These are phyloP conservation scores for Montipora capitata DNA, from an alignment of 92 coral and sea anemone genomes.

Conservation along the genomic window DNA sequence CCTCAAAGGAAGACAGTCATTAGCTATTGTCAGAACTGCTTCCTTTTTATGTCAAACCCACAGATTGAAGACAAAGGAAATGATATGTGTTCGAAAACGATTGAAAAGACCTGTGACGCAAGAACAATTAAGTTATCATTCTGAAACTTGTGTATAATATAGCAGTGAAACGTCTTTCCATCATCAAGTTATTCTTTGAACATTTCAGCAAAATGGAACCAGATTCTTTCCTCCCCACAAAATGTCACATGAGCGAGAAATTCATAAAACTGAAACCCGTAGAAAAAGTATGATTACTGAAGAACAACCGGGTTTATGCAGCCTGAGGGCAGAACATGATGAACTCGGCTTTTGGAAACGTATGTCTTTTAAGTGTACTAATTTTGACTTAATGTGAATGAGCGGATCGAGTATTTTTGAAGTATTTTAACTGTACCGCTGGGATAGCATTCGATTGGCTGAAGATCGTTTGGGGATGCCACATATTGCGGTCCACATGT, in stretches of 20 bases:
- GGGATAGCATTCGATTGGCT: too few relatives aligned
- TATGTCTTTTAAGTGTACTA: too few relatives aligned
- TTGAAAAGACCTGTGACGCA: background rate
- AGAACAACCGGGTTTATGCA: too few relatives aligned
- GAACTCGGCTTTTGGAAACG: too few relatives aligned
- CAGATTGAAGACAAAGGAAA: background rate
- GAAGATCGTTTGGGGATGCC: too few relatives aligned
- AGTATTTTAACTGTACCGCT: too few relatives aligned
- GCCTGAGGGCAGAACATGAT: too few relatives aligned
- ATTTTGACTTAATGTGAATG: too few relatives aligned
- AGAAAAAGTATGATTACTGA: background rate
- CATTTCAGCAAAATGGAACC: background rate
- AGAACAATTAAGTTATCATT: background rate
- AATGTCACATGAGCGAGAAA: background rate
- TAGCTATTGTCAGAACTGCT: constrained; percentile 11
- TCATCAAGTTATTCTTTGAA: background rate
- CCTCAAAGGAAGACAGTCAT: constrained; percentile 13
- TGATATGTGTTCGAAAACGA: background rate
- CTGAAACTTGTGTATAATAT: too few relatives aligned
- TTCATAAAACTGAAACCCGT: background rate
- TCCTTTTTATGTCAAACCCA: constrained; percentile 8
- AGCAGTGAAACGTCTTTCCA: background rate
- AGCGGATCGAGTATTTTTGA: background rate
- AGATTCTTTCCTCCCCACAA: background rate
- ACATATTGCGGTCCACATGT: too few relatives aligned